Percentiles rank a stretch among this genome's conserved stretches.
phyloP scores from a whole-genome alignment of 2,888 invertebrate species.

The Capitulum mitella region DNA sequence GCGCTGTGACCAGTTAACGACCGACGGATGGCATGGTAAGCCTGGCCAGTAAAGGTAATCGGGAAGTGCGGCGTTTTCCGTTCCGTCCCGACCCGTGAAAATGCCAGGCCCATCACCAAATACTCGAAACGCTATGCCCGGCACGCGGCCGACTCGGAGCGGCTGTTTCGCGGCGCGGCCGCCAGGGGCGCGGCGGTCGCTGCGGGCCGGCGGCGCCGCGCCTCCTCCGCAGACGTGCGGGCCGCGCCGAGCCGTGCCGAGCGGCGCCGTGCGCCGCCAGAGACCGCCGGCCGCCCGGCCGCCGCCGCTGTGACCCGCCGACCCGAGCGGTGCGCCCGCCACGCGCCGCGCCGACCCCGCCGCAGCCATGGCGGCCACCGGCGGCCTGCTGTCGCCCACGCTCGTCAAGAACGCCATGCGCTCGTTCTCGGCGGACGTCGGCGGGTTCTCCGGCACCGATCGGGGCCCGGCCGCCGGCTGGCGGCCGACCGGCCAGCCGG shows the following conservation, averaged over 20 bases:
- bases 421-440: neutral
- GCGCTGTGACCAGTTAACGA: no score
- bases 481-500: neutral
- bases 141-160: neutral
- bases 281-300: neutral
- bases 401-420: constrained; percentile 14
- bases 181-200: constrained; percentile 8
- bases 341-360: neutral
- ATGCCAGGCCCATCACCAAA: no score
- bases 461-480: neutral
- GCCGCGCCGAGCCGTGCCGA: neutral
- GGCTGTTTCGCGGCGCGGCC: neutral
- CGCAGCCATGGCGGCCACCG: neutral
- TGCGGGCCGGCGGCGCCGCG: neutral
- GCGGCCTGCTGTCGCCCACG: constrained; percentile 4
- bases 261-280: neutral
- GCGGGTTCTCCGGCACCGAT: neutral
- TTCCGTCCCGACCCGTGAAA: no score
- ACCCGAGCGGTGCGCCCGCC: no score
- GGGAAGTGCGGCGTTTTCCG: no score
- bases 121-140: neutral
- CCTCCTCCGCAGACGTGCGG: neutral
- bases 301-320: neutral
- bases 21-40: no score
- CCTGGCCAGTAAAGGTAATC: no score